phyloP scores from a whole-genome alignment of 2,113 vertebrate species.

The Pelmatolapia mariae region DNA sequence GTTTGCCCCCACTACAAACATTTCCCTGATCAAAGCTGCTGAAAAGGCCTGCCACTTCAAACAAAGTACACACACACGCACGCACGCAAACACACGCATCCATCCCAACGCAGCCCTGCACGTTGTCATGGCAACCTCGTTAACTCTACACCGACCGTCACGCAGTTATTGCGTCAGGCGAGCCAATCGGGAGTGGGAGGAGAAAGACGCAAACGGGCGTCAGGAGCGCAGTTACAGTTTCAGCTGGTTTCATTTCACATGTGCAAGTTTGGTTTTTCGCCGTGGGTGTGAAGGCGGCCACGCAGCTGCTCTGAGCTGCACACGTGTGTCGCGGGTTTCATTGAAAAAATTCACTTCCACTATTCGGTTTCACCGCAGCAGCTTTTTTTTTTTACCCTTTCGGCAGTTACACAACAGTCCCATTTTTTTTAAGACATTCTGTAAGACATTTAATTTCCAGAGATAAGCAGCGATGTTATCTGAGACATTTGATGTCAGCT shows the following conservation, averaged over 20 bases:
- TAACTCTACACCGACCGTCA: conserved; percentile 52
- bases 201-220: conserved; percentile 29
- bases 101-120: conserved; percentile 46
- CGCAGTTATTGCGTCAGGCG: conserved; percentile 19
- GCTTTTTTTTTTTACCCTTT: neutral
- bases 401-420: neutral
- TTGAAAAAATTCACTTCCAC: neutral
- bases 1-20: conserved; percentile 78
- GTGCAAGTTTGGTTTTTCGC: neutral
- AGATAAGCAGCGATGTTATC: conserved; percentile 55
- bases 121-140: conserved; percentile 69
- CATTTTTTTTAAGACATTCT: neutral
- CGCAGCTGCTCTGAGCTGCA: neutral
- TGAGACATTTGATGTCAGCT: conserved; percentile 49
- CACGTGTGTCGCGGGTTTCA: neutral
- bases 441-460: conserved; percentile 50
- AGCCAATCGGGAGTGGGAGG: conserved; percentile 41
- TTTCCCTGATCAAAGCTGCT: conserved; percentile 75
- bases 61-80: conserved; percentile 43
- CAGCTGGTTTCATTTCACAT: conserved; percentile 3
- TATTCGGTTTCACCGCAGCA: neutral
- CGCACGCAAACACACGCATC: conserved; percentile 15
- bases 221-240: conserved; percentile 28
- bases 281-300: neutral
- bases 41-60: conserved; percentile 76